Evolutionary conservation across 2,888 invertebrate genomes (phyloP).

Genomic region (Trichogramma evanescens): DNA sequence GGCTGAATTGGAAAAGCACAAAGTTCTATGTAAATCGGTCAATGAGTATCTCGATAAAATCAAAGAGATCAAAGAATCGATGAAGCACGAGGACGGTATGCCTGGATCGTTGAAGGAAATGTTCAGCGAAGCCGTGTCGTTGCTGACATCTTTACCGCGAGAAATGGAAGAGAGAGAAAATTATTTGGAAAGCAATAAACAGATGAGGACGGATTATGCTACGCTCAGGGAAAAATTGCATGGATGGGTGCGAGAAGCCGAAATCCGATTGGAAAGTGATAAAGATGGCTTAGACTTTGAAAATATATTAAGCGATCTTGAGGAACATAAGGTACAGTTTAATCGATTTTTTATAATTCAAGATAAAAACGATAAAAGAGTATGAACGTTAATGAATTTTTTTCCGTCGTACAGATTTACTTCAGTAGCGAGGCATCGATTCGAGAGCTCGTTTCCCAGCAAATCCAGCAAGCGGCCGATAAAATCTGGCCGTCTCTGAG

Average conservation of each 20-base stretch:
- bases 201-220: slow-evolving; percentile 69
- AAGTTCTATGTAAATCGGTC: slow-evolving; percentile 61
- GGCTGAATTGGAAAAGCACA: slow-evolving; percentile 71
- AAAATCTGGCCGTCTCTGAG: slow-evolving; percentile 82
- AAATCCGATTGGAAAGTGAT: slow-evolving; percentile 66
- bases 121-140: slow-evolving; percentile 74
- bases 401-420: slow-evolving; percentile 52
- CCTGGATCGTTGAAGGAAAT: slow-evolving; percentile 76
- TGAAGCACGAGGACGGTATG: slow-evolving; percentile 69
- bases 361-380: neutral
- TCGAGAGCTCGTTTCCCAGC: slow-evolving; percentile 71
- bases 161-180: slow-evolving; percentile 75
- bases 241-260: slow-evolving; percentile 78
- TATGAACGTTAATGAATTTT: neutral
- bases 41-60: slow-evolving; percentile 64
- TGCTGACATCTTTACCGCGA: slow-evolving; percentile 69
- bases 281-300: slow-evolving; percentile 85
- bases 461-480: slow-evolving; percentile 77
- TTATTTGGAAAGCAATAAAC: slow-evolving; percentile 72
- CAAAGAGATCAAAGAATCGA: slow-evolving; percentile 61
- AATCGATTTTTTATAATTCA: neutral
- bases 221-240: slow-evolving; percentile 70
- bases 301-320: slow-evolving; percentile 72
- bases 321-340: slow-evolving; percentile 66
- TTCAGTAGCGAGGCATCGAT: slow-evolving; percentile 73